Evolutionary conservation across 2,888 invertebrate species (phyloP).

Genomic region (Clunio marinus): DNA sequence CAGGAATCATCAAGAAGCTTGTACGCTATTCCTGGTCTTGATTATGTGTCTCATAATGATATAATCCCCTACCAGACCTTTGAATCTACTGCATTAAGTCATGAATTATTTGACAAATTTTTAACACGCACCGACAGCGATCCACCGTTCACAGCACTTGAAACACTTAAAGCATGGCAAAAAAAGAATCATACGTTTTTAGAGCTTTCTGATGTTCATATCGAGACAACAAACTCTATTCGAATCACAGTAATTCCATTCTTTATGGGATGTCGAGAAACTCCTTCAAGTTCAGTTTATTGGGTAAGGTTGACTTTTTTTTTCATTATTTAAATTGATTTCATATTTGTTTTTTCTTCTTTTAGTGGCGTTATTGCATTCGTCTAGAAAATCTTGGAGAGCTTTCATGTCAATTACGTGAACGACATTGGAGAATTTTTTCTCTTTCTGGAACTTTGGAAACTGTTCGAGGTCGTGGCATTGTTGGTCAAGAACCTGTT

Average conservation of each 20-base stretch:
- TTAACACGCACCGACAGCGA: constrained; percentile 77
- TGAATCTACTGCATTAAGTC: constrained; percentile 84
- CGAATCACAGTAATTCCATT: constrained; percentile 98
- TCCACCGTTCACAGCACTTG: constrained; percentile 82
- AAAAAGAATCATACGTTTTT: constrained; percentile 97
- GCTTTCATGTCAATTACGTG: constrained; percentile 84
- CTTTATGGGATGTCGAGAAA: constrained; percentile 92
- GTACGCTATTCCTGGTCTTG: constrained; percentile 94
- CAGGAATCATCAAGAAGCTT: constrained; percentile 92
- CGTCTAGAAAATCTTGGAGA: constrained; percentile 90
- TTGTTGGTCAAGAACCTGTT: constrained; percentile 97
- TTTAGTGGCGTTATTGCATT: constrained; percentile 95
- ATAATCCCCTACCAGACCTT: constrained; percentile 89
- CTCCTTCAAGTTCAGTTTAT: constrained; percentile 77
- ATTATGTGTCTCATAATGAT: constrained; percentile 97
- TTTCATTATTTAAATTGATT: background rate
- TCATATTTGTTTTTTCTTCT: constrained; percentile 23
- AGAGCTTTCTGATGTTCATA: constrained; percentile 92
- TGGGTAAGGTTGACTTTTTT: constrained; percentile 54
- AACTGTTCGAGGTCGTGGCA: constrained; percentile 86
- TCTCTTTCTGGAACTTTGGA: constrained; percentile 89
- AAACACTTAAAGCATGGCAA: constrained; percentile 91
- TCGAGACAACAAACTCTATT: constrained; percentile 94
- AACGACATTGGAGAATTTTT: constrained; percentile 98
- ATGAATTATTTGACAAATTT: constrained; percentile 96